These are phyloP conservation scores for Brachyrhaphis roseni DNA, from an alignment of 2,797 vertebrate genomes.

Conservation along the genomic window DNA sequence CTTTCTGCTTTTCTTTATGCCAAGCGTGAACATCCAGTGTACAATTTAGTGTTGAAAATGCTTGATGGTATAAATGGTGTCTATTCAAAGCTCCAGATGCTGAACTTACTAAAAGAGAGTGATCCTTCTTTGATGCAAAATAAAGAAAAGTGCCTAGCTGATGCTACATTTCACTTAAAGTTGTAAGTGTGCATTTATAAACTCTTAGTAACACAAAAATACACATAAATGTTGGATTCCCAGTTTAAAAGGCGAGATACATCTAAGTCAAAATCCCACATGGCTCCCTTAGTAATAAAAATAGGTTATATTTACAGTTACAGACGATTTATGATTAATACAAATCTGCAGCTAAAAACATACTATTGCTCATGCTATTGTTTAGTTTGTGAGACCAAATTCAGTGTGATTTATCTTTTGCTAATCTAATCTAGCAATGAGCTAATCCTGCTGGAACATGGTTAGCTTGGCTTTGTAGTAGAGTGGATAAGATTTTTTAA, in stretches of 20 bases:
- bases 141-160: neutral
- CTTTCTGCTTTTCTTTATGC: neutral
- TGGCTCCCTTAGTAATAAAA: neutral
- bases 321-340: neutral
- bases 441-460: neutral
- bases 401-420: neutral
- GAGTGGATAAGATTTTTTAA: neutral
- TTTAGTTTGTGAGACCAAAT: neutral
- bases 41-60: neutral
- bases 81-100: conserved; percentile 28
- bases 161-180: neutral
- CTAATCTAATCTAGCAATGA: neutral
- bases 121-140: neutral
- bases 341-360: neutral
- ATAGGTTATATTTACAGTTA: neutral
- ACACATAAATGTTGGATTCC: neutral
- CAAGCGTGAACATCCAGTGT: neutral
- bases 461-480: neutral
- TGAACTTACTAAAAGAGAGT: neutral
- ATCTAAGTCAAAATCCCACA: neutral
- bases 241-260: neutral
- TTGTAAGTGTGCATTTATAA: neutral
- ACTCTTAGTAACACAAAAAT: neutral
- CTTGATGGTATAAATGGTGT: neutral
- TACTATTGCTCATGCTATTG: neutral